Conservation (phyloP, 2,888 invertebrate species). For the Cantharis lateralis region DNA sequence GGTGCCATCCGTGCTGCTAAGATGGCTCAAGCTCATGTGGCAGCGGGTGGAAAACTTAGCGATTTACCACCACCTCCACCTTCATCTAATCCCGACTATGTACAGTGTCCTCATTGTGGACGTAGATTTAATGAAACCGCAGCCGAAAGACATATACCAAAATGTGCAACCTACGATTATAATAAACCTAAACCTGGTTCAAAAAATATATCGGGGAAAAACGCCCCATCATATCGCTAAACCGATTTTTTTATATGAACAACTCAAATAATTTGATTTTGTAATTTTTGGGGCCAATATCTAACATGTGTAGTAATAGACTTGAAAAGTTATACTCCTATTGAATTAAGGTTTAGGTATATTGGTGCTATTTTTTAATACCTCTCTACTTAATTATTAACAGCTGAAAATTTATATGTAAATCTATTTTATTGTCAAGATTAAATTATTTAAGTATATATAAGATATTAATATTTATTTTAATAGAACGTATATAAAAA, state of each 20-base stretch:
- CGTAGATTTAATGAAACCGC: conserved; percentile 83
- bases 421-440: not conserved
- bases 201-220: not conserved
- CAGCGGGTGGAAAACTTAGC: conserved; percentile 82
- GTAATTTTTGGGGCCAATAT: not conserved
- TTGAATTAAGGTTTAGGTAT: not conserved
- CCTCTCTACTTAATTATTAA: not conserved
- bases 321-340: not conserved
- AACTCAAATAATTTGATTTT: not conserved
- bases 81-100: conserved; percentile 86
- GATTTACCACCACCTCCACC: conserved; percentile 91
- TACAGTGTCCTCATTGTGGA: conserved; percentile 86
- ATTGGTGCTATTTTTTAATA: not conserved
- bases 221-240: not conserved
- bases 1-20: conserved; percentile 89
- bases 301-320: not conserved
- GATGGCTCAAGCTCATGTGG: conserved; percentile 77
- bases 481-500: not conserved
- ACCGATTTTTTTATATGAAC: not conserved
- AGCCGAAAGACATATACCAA: conserved; percentile 90
- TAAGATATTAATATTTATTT: not conserved
- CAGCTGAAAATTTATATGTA: not conserved
- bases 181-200: conserved; percentile 74
- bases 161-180: conserved; percentile 81
- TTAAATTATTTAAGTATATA: not conserved